Percentiles rank a stretch among this genome's conserved stretches.
Conservation (phyloP, 2,888 invertebrate genomes). For the Sclerodermus sp. region DNA sequence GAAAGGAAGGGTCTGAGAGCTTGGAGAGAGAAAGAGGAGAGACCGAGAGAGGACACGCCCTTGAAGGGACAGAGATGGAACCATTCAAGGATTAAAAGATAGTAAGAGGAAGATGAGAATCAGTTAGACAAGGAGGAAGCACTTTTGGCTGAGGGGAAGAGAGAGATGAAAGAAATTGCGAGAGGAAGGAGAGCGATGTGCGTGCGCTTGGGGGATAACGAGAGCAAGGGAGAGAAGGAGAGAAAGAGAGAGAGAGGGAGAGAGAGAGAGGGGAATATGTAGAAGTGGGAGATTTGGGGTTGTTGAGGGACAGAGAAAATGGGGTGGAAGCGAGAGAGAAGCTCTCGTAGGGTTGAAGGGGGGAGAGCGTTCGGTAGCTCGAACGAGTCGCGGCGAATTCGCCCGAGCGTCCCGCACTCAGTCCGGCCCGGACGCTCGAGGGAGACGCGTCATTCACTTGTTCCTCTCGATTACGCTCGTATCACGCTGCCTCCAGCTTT, state of each 20-base stretch:
- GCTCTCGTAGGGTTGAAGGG: slow-evolving; percentile 20
- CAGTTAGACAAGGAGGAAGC: no score
- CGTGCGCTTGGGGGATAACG: neutral
- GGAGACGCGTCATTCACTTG: slow-evolving; percentile 38
- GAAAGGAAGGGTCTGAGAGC: no score
- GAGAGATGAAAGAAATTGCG: no score
- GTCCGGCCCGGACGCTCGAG: slow-evolving; percentile 55
- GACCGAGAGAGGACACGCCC: no score
- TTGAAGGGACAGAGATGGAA: no score
- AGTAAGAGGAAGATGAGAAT: no score
- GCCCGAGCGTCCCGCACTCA: slow-evolving; percentile 42
- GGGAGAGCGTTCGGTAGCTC: slow-evolving; percentile 44
- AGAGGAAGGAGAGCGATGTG: no score
- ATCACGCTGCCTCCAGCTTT: no score
- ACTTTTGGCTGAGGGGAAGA: no score
- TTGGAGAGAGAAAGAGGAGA: no score
- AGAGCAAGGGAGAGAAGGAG: neutral
- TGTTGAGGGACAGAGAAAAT: neutral
- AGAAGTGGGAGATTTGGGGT: neutral
- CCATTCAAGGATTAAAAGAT: no score
- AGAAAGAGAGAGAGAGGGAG: neutral
- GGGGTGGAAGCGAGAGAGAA: neutral
- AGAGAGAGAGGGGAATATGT: neutral
- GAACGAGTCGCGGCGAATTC: slow-evolving; percentile 36
- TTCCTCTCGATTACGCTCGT: slow-evolving; percentile 21